A percentile compares a stretch with the other conserved stretches of the same genome.
Conservation (phyloP, 2,888 invertebrate genomes). For the Mythimna lalbum region DNA sequence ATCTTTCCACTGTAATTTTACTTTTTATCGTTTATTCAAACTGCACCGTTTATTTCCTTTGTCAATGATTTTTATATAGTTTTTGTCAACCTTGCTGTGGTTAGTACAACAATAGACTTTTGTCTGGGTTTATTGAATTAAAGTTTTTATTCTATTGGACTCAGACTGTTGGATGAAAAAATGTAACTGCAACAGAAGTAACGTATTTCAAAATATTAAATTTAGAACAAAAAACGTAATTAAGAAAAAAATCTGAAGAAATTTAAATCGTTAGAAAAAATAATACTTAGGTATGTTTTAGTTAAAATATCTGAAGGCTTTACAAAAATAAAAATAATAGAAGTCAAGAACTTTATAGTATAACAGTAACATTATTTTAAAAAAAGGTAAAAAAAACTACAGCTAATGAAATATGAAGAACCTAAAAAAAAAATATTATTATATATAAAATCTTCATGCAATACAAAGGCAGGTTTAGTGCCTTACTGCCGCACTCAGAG, state of each 20-base stretch:
- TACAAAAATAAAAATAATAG: background rate
- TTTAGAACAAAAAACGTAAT: no score
- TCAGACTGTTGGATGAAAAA: slow-evolving; percentile 6
- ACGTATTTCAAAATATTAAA: background rate
- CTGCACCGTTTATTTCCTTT: slow-evolving; percentile 30
- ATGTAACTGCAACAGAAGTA: no score
- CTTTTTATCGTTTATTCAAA: slow-evolving; percentile 13
- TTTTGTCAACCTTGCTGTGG: slow-evolving; percentile 33
- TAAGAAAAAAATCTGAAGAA: no score
- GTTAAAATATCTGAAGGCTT: background rate
- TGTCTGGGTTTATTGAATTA: slow-evolving; percentile 24
- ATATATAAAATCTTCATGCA: no score
- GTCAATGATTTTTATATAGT: slow-evolving; percentile 23
- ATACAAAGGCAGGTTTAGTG: no score
- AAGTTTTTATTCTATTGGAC: background rate
- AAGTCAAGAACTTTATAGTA: background rate
- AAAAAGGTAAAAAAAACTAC: no score
- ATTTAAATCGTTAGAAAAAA: no score
- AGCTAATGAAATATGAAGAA: background rate
- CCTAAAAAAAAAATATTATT: no score
- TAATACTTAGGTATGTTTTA: no score
- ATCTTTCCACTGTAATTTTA: background rate
- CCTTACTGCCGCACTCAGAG: no score
- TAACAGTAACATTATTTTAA: no score
- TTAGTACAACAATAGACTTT: slow-evolving; percentile 39